Conservation (phyloP, 2,797 vertebrate species). For the Artibeus jamaicensis region DNA sequence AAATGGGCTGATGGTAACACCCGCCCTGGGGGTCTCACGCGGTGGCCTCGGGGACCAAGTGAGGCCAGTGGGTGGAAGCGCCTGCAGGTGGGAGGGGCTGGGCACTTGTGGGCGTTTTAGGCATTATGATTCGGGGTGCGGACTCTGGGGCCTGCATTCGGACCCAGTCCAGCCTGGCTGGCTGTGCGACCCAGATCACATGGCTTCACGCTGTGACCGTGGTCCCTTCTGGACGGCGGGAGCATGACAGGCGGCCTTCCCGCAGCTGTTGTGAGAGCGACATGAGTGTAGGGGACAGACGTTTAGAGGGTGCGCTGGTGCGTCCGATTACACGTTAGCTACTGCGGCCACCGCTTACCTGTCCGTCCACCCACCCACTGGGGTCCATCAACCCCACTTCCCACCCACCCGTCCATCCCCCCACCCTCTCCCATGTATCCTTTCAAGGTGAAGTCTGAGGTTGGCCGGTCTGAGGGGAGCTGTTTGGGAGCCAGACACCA, state of each 20-base stretch:
- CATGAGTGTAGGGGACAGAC: background rate
- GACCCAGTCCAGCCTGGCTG: background rate
- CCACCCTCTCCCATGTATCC: too few species aligned
- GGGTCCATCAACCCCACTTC: background rate
- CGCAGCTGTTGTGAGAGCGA: rapidly evolving
- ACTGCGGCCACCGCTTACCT: too few species aligned
- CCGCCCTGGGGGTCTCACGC: rapidly evolving
- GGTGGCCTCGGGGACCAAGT: background rate
- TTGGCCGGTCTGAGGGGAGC: background rate
- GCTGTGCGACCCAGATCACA: background rate
- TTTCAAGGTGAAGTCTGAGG: background rate
- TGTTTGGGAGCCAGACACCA: background rate
- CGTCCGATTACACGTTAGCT: too few species aligned
- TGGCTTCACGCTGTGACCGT: background rate
- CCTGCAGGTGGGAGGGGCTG: background rate
- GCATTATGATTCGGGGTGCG: rapidly evolving
- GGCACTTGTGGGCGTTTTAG: background rate
- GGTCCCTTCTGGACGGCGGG: background rate
- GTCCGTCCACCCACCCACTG: too few species aligned
- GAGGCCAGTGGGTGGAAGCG: background rate
- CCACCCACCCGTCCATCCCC: background rate
- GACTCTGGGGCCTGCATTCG: background rate
- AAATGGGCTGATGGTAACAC: background rate
- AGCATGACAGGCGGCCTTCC: background rate
- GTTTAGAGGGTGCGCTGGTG: background rate